Evolutionary conservation across 2,113 vertebrate genomes (phyloP).

Genomic region (Archocentrus centrarchus): DNA sequence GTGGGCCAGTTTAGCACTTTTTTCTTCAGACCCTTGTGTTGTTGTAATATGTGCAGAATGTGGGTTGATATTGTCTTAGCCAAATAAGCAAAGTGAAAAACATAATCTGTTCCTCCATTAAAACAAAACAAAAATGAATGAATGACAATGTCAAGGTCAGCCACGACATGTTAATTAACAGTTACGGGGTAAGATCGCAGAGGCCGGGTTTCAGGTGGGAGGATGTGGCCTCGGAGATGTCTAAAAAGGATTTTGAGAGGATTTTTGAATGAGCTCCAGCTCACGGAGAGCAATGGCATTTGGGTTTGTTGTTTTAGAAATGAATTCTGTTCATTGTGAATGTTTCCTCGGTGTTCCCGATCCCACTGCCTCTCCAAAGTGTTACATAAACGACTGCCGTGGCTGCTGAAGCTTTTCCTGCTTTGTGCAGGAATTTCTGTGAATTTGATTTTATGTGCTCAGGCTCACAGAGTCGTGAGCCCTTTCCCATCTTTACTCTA

Average conservation of each 20-base stretch:
- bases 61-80: not conserved
- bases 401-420: not conserved
- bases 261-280: no score
- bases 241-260: not conserved
- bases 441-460: not conserved
- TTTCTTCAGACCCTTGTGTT: not conserved
- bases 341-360: not conserved
- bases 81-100: not conserved
- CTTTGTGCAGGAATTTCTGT: not conserved
- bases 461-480: not conserved
- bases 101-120: not conserved
- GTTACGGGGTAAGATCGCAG: not conserved
- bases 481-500: not conserved
- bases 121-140: not conserved
- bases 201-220: not conserved
- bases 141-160: not conserved
- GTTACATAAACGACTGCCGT: not conserved
- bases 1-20: not conserved
- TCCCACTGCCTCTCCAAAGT: not conserved
- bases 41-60: not conserved
- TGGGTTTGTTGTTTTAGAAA: no score
- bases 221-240: not conserved
- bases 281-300: no score
- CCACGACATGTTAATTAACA: not conserved
- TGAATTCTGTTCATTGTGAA: accelerated